Evolutionary conservation across 1,140 invertebrate species (phyloP).

Genomic region (Galendromus occidentalis): DNA sequence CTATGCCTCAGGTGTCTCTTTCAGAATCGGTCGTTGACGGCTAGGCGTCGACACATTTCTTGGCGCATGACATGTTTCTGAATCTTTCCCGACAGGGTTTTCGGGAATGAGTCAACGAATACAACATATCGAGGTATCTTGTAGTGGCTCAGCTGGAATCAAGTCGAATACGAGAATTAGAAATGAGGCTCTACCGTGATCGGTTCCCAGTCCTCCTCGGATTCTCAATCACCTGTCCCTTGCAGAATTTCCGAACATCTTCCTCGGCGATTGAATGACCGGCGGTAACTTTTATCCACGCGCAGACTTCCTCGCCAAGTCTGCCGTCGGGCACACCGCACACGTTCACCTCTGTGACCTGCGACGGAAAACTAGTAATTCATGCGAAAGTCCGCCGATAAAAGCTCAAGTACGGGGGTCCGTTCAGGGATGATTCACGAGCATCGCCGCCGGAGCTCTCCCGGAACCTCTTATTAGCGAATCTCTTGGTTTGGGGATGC

Average conservation of each 20-base stretch:
- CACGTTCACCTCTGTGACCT: slow-evolving; percentile 23
- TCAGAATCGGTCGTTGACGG: background rate
- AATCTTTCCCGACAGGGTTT: slow-evolving; percentile 50
- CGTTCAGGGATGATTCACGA: too few relatives aligned
- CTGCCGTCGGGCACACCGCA: slow-evolving; percentile 19
- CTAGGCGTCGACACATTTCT: background rate
- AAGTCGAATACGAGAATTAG: background rate
- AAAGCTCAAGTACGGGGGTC: too few relatives aligned
- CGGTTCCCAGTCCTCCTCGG: background rate
- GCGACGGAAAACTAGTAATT: slow-evolving; percentile 32
- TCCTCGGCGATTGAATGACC: slow-evolving; percentile 9
- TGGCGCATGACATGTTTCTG: slow-evolving; percentile 18
- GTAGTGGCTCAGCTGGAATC: slow-evolving; percentile 45
- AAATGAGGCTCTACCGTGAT: too few relatives aligned
- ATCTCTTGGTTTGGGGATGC: too few relatives aligned
- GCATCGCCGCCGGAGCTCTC: too few relatives aligned
- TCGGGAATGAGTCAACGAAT: slow-evolving; percentile 49
- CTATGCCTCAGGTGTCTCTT: too few relatives aligned
- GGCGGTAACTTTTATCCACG: slow-evolving; percentile 16
- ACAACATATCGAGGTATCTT: slow-evolving; percentile 58
- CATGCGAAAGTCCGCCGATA: too few relatives aligned
- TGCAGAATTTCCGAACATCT: slow-evolving; percentile 17
- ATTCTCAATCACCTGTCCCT: slow-evolving; percentile 15
- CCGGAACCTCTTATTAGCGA: too few relatives aligned
- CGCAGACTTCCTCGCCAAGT: slow-evolving; percentile 19